Evolutionary conservation across 2,888 invertebrate genomes (phyloP).

Genomic region (Andrena trimmerana): DNA sequence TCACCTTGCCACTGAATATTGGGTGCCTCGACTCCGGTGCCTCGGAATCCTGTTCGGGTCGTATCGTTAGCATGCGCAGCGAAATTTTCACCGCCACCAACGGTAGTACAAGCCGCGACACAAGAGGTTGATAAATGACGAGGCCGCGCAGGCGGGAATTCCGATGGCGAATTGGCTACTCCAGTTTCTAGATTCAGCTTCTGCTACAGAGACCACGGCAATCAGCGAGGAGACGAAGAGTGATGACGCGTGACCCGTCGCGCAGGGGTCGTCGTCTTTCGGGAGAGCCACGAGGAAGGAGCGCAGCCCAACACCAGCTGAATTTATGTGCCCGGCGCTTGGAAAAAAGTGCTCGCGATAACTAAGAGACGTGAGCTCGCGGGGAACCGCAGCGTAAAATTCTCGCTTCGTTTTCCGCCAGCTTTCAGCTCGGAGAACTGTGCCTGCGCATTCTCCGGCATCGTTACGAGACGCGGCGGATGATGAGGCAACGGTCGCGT

Average conservation of each 20-base stretch:
- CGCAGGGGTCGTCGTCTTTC: constrained; percentile 22
- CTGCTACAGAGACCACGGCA: constrained; percentile 5
- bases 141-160: constrained; percentile 12
- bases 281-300: neutral
- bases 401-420: no score
- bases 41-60: neutral
- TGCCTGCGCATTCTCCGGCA: no score
- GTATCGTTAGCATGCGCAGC: neutral
- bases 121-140: constrained; percentile 31
- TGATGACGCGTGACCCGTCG: constrained; percentile 32
- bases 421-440: no score
- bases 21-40: constrained; percentile 3
- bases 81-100: neutral
- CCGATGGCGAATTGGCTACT: constrained; percentile 24
- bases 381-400: no score
- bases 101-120: neutral
- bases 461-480: no score
- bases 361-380: neutral
- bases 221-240: constrained; percentile 39
- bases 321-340: neutral
- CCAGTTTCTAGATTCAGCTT: constrained; percentile 28
- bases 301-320: neutral
- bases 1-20: constrained; percentile 31
- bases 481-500: neutral
- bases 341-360: neutral